Base-by-base conservation (phyloP, 1,140 invertebrate species). In the Drosophila subpulchrella region DNA sequence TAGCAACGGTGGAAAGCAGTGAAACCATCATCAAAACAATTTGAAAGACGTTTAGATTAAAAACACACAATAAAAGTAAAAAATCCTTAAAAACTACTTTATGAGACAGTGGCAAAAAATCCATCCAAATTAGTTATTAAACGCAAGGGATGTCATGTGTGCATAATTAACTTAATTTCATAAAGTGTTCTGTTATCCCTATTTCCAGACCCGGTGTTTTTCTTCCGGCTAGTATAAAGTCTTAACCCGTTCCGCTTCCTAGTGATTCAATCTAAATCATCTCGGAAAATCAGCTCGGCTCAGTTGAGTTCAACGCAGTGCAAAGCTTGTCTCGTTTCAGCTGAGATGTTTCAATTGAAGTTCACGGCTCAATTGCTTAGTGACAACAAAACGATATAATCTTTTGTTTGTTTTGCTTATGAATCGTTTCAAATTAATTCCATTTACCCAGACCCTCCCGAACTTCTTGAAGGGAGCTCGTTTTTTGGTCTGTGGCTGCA, bases 311-410 rank as follows among this genome's bases (percentile, higher is more conserved):
- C 34, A 71, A 34, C 44, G 67, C 68, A 15, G 66, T 50, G 30
- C 44, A 71, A 24, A 71, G 50, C 63, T 32, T 27, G 34, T 36
- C 59, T 38, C 48, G 67, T 34, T 32, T 47, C 39, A 46, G 27
- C 13, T 41, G 53, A 41, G 42, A 39, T 55, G 80, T 53, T 59
- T 79, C 56, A 88, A 88, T 89, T 88, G 63, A 88, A 89, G 83
- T 88, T 88, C 83, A 88, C 78, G 83, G 83, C 75, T 88, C 83
- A 88, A 89, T 88, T 62, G 68, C 44, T 61, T 75, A 56, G 42
- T 63, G 80, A 58, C 75, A 58, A 70, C 67, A 38, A 57, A 59
- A 24, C 41, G 56, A 75, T 51, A 56, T 56, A 75, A 81, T 83
- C 56, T 72, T 20, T 41, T 75, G 78, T 86, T 85, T 86, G 70